These are phyloP conservation scores for Lophotriccus pileatus DNA, from an alignment of 2,797 vertebrate species.

Conservation along the genomic window DNA sequence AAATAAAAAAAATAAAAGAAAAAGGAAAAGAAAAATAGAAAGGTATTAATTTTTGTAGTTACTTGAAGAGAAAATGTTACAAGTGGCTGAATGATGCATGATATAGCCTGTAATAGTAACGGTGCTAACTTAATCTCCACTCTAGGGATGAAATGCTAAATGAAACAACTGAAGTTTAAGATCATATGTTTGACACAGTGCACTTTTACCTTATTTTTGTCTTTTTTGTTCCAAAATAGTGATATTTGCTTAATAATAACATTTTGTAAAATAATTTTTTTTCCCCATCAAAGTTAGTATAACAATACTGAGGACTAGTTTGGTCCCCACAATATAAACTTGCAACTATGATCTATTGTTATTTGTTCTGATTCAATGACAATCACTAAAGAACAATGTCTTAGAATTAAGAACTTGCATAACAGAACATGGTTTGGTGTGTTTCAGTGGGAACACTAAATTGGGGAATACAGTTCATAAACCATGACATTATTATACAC, in stretches of 20 bases:
- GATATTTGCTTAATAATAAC: background rate
- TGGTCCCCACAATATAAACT: background rate
- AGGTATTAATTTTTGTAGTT: background rate
- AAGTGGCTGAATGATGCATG: background rate
- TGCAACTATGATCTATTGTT: background rate
- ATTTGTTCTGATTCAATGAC: background rate
- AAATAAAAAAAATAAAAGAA: background rate
- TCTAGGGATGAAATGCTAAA: background rate
- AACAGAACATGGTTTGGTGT: background rate
- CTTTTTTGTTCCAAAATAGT: background rate
- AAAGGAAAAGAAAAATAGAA: background rate
- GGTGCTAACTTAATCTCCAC: background rate
- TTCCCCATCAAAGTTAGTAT: background rate
- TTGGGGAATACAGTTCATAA: background rate
- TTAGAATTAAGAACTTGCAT: background rate
- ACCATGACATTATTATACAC: background rate
- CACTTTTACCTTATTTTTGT: background rate
- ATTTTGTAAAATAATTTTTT: background rate
- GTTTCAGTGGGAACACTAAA: background rate
- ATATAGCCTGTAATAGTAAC: background rate
- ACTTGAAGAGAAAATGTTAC: background rate
- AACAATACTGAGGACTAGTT: background rate
- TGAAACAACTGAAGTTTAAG: background rate
- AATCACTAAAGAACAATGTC: background rate
- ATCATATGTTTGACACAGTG: background rate